Conservation (phyloP, 92 coral and sea anemone genomes). For the Chrysogorgia sp. region DNA sequence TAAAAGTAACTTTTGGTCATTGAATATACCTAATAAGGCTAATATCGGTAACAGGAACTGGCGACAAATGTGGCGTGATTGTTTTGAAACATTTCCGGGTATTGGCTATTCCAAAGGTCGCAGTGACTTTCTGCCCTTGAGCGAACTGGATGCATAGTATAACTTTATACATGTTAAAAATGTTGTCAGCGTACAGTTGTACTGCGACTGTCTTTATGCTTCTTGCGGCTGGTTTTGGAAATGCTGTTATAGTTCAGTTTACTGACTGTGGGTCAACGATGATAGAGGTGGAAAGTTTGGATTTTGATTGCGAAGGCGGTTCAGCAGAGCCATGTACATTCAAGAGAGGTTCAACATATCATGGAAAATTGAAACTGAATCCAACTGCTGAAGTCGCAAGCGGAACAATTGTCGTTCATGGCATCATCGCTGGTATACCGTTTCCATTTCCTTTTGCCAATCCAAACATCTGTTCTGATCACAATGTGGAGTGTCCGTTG, state of each 20-base stretch:
- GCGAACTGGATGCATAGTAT: too few relatives aligned
- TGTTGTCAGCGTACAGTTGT: too few relatives aligned
- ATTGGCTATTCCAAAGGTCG: too few relatives aligned
- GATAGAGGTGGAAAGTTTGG: background rate
- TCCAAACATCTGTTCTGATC: background rate
- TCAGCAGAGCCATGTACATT: background rate
- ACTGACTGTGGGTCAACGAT: constrained; percentile 9
- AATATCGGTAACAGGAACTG: too few relatives aligned
- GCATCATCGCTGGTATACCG: too few relatives aligned
- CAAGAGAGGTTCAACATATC: constrained; percentile 15
- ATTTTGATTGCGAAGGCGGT: constrained; percentile 22
- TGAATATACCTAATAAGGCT: too few relatives aligned
- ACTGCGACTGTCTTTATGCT: too few relatives aligned
- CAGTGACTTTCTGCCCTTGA: too few relatives aligned
- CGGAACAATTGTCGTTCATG: background rate
- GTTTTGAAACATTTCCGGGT: too few relatives aligned
- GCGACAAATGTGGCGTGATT: too few relatives aligned
- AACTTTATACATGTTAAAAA: too few relatives aligned
- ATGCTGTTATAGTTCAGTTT: constrained; percentile 5
- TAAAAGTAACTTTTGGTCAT: too few relatives aligned
- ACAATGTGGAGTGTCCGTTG: background rate
- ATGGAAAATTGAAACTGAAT: background rate
- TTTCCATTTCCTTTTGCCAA: background rate
- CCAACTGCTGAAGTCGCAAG: background rate
- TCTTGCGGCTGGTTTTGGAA: background rate